Conservation (phyloP, 2,113 vertebrate genomes). For the Nymphicus hollandicus region DNA sequence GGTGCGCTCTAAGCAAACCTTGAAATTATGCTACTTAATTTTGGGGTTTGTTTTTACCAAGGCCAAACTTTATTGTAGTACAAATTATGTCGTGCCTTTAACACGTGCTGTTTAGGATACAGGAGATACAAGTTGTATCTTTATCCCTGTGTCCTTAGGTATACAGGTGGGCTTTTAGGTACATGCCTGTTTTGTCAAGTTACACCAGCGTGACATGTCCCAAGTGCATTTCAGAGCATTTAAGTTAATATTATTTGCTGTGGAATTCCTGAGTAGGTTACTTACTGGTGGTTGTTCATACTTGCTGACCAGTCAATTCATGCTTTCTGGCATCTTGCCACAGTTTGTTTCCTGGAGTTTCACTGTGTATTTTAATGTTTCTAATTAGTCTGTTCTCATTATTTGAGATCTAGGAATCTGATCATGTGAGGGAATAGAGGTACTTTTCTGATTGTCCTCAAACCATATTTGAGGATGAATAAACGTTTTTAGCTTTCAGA, state of each 20-base stretch:
- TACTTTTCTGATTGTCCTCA: neutral
- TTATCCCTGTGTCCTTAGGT: neutral
- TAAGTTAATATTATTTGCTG: neutral
- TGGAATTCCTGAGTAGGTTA: neutral
- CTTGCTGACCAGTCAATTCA: neutral
- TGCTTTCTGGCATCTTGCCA: neutral
- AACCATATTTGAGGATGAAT: neutral
- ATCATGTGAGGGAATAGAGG: neutral
- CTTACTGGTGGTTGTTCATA: neutral
- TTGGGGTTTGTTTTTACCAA: neutral
- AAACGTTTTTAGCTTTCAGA: neutral
- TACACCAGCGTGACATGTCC: rapidly evolving
- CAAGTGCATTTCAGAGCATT: neutral
- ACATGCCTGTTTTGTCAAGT: neutral
- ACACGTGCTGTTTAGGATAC: neutral
- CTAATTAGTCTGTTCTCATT: rapidly evolving
- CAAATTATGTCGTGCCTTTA: neutral
- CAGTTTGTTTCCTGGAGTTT: neutral
- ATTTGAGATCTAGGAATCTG: neutral
- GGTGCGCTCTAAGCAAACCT: neutral
- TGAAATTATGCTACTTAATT: rapidly evolving
- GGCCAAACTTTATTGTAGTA: neutral
- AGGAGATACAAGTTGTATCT: neutral
- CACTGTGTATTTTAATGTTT: neutral
- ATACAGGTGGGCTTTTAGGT: no score